These are phyloP conservation scores for Petromus typicus DNA, from an alignment of 2,113 vertebrate species.

Conservation along the genomic window DNA sequence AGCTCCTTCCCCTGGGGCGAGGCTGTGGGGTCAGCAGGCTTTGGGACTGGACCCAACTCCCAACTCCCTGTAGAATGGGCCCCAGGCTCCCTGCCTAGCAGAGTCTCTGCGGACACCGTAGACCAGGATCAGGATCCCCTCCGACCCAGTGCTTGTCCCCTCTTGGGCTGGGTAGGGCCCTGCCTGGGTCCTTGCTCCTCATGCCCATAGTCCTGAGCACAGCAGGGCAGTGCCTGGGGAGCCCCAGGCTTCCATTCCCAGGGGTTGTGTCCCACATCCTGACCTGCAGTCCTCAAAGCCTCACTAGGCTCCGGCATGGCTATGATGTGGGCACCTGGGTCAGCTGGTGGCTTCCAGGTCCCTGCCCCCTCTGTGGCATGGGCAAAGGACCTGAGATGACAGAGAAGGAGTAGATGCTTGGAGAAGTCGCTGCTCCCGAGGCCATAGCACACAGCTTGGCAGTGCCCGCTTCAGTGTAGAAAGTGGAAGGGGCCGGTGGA, in stretches of 20 bases:
- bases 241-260: too few relatives aligned
- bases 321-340: too few relatives aligned
- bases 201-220: background rate
- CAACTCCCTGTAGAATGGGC: background rate
- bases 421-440: background rate
- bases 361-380: background rate
- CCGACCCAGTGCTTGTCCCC: background rate
- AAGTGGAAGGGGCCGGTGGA: background rate
- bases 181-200: background rate
- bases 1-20: background rate
- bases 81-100: background rate
- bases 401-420: background rate
- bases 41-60: background rate
- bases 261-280: too few relatives aligned
- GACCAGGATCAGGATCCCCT: background rate
- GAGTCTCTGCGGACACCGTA: background rate
- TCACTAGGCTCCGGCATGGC: too few relatives aligned
- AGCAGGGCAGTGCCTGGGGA: background rate
- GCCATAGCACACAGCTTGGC: background rate
- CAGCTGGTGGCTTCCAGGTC: too few relatives aligned
- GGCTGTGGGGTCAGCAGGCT: background rate
- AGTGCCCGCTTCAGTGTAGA: background rate
- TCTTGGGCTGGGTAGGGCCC: background rate
- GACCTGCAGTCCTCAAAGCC: too few relatives aligned
- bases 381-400: background rate